Base-by-base conservation (phyloP, 2,113 vertebrate genomes). In the Murina feae region DNA sequence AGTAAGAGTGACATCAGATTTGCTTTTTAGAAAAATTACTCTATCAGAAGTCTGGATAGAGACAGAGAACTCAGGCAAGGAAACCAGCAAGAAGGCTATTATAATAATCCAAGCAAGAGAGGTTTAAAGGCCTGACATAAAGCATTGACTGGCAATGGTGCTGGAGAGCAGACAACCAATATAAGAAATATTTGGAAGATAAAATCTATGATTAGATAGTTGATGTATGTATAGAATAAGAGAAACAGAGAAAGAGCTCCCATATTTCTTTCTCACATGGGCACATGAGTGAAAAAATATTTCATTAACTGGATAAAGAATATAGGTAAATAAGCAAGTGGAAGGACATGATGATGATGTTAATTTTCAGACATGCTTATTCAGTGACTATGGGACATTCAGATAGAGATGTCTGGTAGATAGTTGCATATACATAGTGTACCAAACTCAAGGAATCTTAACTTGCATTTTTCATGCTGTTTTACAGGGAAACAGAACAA, bases 391-490 rank as follows among this genome's bases (percentile, higher is more conserved):
- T 58, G 51, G 55, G 10, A 71, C 23, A 32, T 91, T 91, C 66
- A 71, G 42, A 44, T 53, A 37, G 65, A 84, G 65, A 49, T 55
- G n/a, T 65, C 60, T 82, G 13, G 35, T 74, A 78, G 21, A 85
- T 8, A 58, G 3, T 21, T 93, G 78, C 17, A 21, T 72, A 25
- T n/a, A 37, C 4, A 2, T 53, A 71, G 17, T 76, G 12, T 76
- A 32, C 12, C 78, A 95, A 91, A 92, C 37, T 91, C 20, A 86
- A 91, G 21, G 95, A 82, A 82, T 84, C 32, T 55, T 71, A 72
- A 14, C 53, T 68, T 65, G 30, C 37, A 25, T 80, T 72, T 81
- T n/a, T 60, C 44, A 25, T 60, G 20, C 42, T 80, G 16, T 75
- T 90, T 87, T 74, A 75, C 66, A 79, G 53, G 23, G 87, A 71